phyloP scores from a whole-genome alignment of 2,797 vertebrate genomes.

The Sebastiscus albofasciatus region DNA sequence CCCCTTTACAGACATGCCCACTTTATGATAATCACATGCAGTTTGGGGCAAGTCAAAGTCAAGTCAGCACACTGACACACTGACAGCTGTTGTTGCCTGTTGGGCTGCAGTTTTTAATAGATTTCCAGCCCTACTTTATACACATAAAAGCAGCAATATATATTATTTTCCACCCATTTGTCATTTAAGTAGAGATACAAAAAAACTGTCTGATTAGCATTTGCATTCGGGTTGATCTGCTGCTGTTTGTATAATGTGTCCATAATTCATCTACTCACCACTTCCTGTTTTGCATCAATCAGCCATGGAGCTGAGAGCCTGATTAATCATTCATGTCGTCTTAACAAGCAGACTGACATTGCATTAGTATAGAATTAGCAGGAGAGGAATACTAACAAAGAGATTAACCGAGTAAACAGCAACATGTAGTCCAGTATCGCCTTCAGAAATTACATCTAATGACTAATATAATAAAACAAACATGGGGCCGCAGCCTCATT shows the following conservation, averaged over 20 bases:
- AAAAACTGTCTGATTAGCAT: not conserved
- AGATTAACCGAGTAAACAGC: not conserved
- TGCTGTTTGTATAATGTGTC: not conserved
- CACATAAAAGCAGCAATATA: not conserved
- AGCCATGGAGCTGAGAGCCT: not conserved
- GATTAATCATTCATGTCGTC: not conserved
- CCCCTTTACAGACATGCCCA: too few species aligned
- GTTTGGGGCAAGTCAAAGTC: too few species aligned
- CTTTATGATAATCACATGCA: too few species aligned
- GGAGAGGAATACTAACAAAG: not conserved
- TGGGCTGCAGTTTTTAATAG: too few species aligned
- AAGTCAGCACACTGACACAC: too few species aligned
- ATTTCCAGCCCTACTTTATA: not conserved
- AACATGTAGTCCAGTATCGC: not conserved
- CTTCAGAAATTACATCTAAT: not conserved
- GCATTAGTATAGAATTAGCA: not conserved
- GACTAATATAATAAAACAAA: not conserved
- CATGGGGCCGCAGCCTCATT: not conserved
- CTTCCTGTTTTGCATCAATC: not conserved
- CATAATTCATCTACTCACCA: not conserved
- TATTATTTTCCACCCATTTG: not conserved
- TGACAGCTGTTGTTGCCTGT: too few species aligned
- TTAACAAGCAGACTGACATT: not conserved
- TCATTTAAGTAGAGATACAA: not conserved
- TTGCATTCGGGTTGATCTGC: not conserved